phyloP scores from a whole-genome alignment of 2,888 invertebrate species.

The Sipunculus nudus region DNA sequence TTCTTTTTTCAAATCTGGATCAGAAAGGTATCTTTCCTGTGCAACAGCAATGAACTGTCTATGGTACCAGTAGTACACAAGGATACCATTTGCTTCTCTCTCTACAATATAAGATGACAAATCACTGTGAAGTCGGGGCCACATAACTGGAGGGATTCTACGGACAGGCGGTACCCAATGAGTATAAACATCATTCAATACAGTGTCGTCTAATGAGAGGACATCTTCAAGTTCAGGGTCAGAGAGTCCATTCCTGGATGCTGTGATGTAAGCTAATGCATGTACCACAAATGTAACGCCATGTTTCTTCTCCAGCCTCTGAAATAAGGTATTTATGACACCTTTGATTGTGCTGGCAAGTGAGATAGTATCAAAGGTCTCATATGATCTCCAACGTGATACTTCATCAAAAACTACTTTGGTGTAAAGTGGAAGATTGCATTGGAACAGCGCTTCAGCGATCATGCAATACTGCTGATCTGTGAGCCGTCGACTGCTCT shows the following conservation, averaged over 20 bases:
- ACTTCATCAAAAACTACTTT: slow-evolving; percentile 45
- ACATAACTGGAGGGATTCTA: slow-evolving; percentile 48
- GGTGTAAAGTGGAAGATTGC: slow-evolving; percentile 45
- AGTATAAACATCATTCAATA: slow-evolving; percentile 42
- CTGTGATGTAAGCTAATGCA: slow-evolving; percentile 45
- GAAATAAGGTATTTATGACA: slow-evolving; percentile 45
- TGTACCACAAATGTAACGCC: slow-evolving; percentile 40
- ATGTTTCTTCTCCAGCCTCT: slow-evolving; percentile 41
- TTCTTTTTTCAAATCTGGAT: slow-evolving; percentile 14
- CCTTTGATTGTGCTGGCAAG: slow-evolving; percentile 44
- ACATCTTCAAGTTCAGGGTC: slow-evolving; percentile 46
- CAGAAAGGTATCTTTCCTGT: slow-evolving; percentile 35
- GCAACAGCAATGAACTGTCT: slow-evolving; percentile 42
- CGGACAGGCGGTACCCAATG: slow-evolving; percentile 52
- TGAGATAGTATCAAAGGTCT: slow-evolving; percentile 4
- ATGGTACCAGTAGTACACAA: slow-evolving; percentile 44
- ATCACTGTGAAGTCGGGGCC: slow-evolving; percentile 41
- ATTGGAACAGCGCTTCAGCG: slow-evolving; percentile 32
- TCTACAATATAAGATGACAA: slow-evolving; percentile 45
- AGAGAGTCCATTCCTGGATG: slow-evolving; percentile 43
- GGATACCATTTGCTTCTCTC: slow-evolving; percentile 44
- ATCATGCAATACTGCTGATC: slow-evolving; percentile 39
- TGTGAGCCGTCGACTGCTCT: slow-evolving; percentile 36
- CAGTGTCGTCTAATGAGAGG: slow-evolving; percentile 39
- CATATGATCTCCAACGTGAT: slow-evolving; percentile 42